phyloP scores from a whole-genome alignment of 2,113 vertebrate species.

The Bettongia penicillata region DNA sequence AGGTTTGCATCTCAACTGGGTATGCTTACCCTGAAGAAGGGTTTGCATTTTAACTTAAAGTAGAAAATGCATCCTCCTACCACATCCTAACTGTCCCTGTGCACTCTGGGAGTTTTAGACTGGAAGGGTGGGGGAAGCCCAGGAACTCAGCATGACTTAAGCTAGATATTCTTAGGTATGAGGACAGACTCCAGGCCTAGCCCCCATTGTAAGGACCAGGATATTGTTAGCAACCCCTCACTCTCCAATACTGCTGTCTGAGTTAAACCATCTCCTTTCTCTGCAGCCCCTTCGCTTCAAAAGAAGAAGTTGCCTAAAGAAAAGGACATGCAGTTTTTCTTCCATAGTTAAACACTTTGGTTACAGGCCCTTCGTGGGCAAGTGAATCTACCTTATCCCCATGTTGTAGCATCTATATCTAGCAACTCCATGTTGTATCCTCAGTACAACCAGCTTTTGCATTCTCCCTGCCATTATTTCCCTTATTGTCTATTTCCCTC shows the following conservation, averaged over 20 bases:
- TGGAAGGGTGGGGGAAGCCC: not conserved
- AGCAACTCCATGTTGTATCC: not conserved
- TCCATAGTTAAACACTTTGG: too few relatives aligned
- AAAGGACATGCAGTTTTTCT: too few relatives aligned
- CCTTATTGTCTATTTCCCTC: not conserved
- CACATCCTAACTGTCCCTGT: not conserved
- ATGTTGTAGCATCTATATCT: too few relatives aligned
- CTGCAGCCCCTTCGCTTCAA: not conserved
- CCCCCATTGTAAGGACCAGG: not conserved
- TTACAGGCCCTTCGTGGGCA: too few relatives aligned
- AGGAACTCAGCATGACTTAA: not conserved
- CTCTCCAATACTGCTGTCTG: not conserved
- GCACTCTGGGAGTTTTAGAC: not conserved
- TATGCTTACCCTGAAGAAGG: not conserved
- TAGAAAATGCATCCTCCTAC: not conserved
- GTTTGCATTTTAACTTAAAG: not conserved
- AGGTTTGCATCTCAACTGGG: not conserved
- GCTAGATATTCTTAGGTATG: not conserved
- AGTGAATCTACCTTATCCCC: not conserved
- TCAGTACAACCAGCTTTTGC: not conserved
- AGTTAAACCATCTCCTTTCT: not conserved
- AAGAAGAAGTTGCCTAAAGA: not conserved
- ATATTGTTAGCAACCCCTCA: not conserved
- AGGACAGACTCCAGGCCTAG: not conserved
- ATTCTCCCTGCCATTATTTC: not conserved